Conservation (phyloP, 2,888 invertebrate species). For the Rotaria socialis region DNA sequence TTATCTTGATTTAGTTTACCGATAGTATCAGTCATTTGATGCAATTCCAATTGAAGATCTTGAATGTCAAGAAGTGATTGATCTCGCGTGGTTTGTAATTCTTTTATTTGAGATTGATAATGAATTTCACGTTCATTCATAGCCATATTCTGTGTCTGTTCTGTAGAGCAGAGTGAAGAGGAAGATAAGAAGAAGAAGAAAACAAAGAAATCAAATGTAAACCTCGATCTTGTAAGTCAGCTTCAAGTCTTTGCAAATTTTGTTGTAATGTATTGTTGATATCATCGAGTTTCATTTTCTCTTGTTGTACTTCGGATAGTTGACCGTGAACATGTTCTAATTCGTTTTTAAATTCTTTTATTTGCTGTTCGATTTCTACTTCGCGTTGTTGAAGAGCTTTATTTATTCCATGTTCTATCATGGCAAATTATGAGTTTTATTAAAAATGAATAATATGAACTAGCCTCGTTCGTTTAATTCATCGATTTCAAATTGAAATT, state of each 20-base stretch:
- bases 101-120: neutral
- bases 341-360: neutral
- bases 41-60: no score
- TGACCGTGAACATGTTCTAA: neutral
- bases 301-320: neutral
- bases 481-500: neutral
- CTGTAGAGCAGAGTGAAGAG: neutral
- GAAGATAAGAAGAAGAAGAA: neutral
- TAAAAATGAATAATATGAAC: no score
- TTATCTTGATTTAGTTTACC: neutral
- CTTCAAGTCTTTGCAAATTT: neutral
- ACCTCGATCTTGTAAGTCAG: neutral
- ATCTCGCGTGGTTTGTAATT: neutral
- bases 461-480: neutral
- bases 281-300: neutral
- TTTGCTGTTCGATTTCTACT: neutral
- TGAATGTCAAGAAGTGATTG: no score
- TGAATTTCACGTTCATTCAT: neutral
- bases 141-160: neutral
- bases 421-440: no score
- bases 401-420: neutral
- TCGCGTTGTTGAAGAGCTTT: neutral
- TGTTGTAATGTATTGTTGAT: neutral
- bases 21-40: neutral
- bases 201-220: neutral